phyloP scores from a whole-genome alignment of 2,888 invertebrate genomes.

The Limnephilus rhombicus region DNA sequence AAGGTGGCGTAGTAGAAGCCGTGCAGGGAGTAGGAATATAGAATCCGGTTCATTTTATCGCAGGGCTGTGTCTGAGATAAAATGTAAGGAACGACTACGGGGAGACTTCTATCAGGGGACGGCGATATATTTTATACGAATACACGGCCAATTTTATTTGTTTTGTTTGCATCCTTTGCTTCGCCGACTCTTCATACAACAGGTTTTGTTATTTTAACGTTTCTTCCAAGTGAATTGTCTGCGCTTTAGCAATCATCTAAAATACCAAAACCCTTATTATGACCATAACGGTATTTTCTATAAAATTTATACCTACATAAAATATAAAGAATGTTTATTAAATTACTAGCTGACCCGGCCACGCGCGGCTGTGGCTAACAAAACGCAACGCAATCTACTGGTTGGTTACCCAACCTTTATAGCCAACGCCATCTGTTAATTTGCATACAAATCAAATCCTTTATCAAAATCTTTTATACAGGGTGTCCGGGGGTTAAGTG shows the following conservation, averaged over 20 bases:
- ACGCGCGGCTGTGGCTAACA: too few species aligned
- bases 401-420: too few species aligned
- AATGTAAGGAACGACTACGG: slow-evolving; percentile 51
- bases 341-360: too few species aligned
- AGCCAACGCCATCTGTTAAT: too few species aligned
- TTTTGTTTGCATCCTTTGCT: slow-evolving; percentile 40
- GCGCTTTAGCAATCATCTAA: too few species aligned
- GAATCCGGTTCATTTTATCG: slow-evolving; percentile 41
- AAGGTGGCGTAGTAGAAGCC: background rate
- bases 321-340: background rate
- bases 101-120: slow-evolving; percentile 45
- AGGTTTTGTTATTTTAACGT: background rate
- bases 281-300: background rate
- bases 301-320: background rate
- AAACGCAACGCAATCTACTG: too few species aligned
- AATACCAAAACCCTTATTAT: background rate
- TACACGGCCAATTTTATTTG: slow-evolving; percentile 32
- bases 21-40: slow-evolving; percentile 8
- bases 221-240: background rate
- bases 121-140: slow-evolving; percentile 44
- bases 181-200: background rate
- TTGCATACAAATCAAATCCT: too few species aligned
- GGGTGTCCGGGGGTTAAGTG: too few species aligned
- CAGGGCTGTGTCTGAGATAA: slow-evolving; percentile 46
- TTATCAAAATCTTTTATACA: too few species aligned